Base-by-base conservation (phyloP, 2,888 invertebrate species). In the Agrilus biguttatus region DNA sequence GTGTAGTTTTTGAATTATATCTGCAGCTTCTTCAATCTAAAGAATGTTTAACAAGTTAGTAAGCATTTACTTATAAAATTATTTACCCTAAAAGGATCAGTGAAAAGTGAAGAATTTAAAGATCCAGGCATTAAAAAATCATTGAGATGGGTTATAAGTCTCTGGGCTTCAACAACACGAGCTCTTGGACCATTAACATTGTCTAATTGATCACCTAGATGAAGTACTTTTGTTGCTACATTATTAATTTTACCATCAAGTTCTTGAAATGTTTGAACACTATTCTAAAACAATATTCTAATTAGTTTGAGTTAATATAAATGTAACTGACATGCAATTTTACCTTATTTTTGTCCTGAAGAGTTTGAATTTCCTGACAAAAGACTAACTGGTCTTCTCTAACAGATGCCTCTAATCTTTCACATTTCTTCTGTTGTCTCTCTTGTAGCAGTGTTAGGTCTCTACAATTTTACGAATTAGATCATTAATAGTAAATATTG, bases 151-250 rank as follows among this genome's bases (percentile, higher is more conserved):
- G 83, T 84, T 71, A 98, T 82, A 19, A 98, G 66, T 57, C 88
- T 86, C 56, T 93, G 83, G 1, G 97, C 97, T 57, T 98, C 97
- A 0, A 90, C 90, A 0, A 95, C 92, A 45, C 97, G 73, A 13
- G 93, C 85, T 44, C 98, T 70, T 0, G 97, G 97, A 0, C 88
- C 91, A 60, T 96, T 88, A 0, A 97, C 92, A 50, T 90, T 93
- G 56, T 98, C 97, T 37, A 98, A 70, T 62, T 98, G 97, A 67
- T 97, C 97, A 0, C 97, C 98, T n/a, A 98, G 75, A 67, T 97
- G 96, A 38, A 97, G 79, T 1, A 98, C 97, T 68, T 96, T 91
- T 0, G 93, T 93, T 0, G 97, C 96, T 37, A 98, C 97, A 44
- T 86, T 85, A 55, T 95, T 96, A 59, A 98, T 96, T 55, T 93